Base-by-base conservation (phyloP, 1,140 invertebrate genomes). In the Nylanderia fulva region DNA sequence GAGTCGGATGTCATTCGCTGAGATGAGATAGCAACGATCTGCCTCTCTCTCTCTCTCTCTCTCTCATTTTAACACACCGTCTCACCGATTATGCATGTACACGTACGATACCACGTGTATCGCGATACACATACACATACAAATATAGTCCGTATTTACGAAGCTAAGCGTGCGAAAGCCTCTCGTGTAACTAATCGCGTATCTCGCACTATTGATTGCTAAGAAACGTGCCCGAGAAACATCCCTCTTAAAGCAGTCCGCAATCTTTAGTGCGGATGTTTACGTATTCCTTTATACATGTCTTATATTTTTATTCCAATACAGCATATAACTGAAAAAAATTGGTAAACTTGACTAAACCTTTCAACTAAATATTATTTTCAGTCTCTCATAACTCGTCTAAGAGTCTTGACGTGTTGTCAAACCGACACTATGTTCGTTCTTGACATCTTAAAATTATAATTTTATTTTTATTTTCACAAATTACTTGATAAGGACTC, bases 161-260 rank as follows among this genome's bases (percentile, higher is more conserved):
- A 56, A 48, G n/a, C 18, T n/a, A 27, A 27, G 72, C 60, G 48
- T 84, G 60, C 36, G 75, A 66, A 27, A 84, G 48, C 21, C 27
- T 21, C n/a, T 76, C 48, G 24, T 66, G 36, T 84, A 84, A 84
- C 45, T 63, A 84, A 79, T 84, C 74, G 33, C 63, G 24, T 52
- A 75, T 83, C 54, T 27, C 42, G 18, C 33, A 42, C 8, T 36
- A 61, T 77, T 84, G 71, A 61, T 77, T 84, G 71, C 80, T 77
- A 83, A 74, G 79, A 58, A 71, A 83, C 54, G 45, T 36, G 29
- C n/a, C 29, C 21, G 29, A 76, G 74, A 84, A 77, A 64, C 66
- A 72, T 58, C 77, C 66, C 24, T 39, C 54, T 71, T 24, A 21
- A 68, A 45, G 15, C 24, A 82, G 54, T 72, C 72, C 66, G 24